Percentiles rank a stretch among this genome's conserved stretches.
phyloP scores from a whole-genome alignment of 2,113 vertebrate genomes.

The Elaphurus davidianus region DNA sequence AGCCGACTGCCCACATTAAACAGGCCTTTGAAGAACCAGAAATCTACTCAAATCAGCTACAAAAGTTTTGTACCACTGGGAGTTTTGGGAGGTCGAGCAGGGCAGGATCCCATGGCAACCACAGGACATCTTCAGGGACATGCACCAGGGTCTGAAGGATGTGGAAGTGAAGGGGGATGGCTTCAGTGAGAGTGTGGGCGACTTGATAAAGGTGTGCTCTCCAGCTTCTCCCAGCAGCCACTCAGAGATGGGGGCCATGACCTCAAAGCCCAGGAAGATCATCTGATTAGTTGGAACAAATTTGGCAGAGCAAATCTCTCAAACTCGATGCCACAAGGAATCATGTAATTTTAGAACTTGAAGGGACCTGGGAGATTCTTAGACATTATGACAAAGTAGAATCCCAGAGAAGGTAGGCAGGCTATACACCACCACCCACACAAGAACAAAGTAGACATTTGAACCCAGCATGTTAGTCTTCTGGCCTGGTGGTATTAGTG shows the following conservation, averaged over 20 bases:
- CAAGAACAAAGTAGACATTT: neutral
- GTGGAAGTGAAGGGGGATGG: conserved; percentile 90
- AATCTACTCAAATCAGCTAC: conserved; percentile 91
- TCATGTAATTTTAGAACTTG: neutral
- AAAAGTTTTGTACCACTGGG: conserved; percentile 82
- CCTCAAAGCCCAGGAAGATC: conserved; percentile 90
- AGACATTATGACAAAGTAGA: neutral
- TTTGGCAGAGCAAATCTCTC: conserved; percentile 92
- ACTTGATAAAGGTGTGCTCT: conserved; percentile 89
- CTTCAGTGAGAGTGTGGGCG: conserved; percentile 92
- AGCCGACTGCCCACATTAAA: conserved; percentile 90
- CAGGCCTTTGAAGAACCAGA: conserved; percentile 95
- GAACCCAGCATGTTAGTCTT: neutral
- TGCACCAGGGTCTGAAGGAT: conserved; percentile 91
- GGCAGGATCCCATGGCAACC: conserved; percentile 89
- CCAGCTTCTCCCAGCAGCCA: conserved; percentile 91
- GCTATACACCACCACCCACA: neutral
- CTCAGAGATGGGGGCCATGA: conserved; percentile 89
- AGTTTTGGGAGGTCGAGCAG: conserved; percentile 89
- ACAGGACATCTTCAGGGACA: conserved; percentile 91
- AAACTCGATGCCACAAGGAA: conserved; percentile 72
- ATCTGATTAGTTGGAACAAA: conserved; percentile 88
- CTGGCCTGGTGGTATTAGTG: neutral
- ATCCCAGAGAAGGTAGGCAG: neutral
- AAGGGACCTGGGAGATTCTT: neutral